These are phyloP conservation scores for Harpagus bidentatus DNA, from an alignment of 2,113 vertebrate species.

Conservation along the genomic window DNA sequence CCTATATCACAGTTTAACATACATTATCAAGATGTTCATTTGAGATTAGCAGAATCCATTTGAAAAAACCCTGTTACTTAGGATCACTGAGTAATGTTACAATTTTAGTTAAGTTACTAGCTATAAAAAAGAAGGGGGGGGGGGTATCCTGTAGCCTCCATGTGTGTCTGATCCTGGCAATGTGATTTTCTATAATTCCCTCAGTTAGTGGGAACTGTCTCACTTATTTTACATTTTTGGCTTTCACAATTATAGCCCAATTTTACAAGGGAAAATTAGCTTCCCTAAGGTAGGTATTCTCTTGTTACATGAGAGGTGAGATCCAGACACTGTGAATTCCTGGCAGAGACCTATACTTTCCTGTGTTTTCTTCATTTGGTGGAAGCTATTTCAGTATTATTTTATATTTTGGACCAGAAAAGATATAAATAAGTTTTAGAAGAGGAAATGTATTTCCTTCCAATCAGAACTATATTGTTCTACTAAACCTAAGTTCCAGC, in stretches of 20 bases:
- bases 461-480: slow-evolving; percentile 26
- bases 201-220: slow-evolving; percentile 30
- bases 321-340: slow-evolving; percentile 62
- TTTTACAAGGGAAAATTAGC: slow-evolving; percentile 64
- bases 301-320: slow-evolving; percentile 54
- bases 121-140: background rate
- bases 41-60: background rate
- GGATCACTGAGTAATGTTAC: background rate
- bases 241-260: slow-evolving; percentile 23
- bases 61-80: background rate
- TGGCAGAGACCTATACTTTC: slow-evolving; percentile 40
- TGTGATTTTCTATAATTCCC: background rate
- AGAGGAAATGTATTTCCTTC: slow-evolving; percentile 52
- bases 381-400: slow-evolving; percentile 4
- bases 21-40: background rate
- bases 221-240: slow-evolving; percentile 60
- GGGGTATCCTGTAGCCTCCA: background rate
- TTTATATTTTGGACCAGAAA: slow-evolving; percentile 49
- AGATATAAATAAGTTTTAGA: slow-evolving; percentile 6
- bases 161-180: slow-evolving; percentile 27
- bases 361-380: slow-evolving; percentile 42
- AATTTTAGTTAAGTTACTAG: background rate
- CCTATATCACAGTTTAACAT: background rate
- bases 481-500: background rate
- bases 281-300: slow-evolving; percentile 52